Evolutionary conservation across 2,797 vertebrate genomes (phyloP), one percentile per base, ranked within the genome.

Genomic region (Lerista edwardsae): DNA sequence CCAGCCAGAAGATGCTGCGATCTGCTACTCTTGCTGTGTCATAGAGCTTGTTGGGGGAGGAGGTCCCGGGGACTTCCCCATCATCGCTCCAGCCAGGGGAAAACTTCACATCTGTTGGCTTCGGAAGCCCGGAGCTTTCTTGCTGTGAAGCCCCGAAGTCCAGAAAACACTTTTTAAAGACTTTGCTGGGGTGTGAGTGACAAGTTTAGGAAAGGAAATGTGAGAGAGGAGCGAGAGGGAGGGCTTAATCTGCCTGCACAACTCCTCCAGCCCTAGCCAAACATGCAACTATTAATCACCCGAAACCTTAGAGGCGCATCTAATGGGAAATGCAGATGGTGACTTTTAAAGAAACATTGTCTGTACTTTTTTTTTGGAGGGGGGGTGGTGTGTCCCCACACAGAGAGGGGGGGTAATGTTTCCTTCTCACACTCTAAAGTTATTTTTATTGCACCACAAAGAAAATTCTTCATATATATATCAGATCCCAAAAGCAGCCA

Each of bases 311-410:
- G 97, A 98, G 96, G 97, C 97, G 97, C 97, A 97, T 97, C 98
- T 98, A 98, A 99, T 98, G 98, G 97, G 95, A 98, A 98, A 98
- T 98, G 97, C 98, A 99, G 98, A 98, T 97, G 93, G 92, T 94
- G 96, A 91, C 96, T 97, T 97, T 98, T 98, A 98, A 98, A 98
- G 97, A 97, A 98, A 98, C 97, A 98, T 97, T 97, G 97, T 97
- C 96, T 97, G 95, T 97, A 84, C 92, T 93, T 93, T 86, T 92
- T 93, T 86, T 92, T 94, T 86, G n/a, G 29, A 79, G 74, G 61
- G 64, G n/a, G 89, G 73, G 79, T 69, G 62, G 86, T 34, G 1
- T 83, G 89, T 59, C 67, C 79, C 47, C 41, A 47, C 64, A 62
- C 64, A 86, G 55, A 2, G 82, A 90, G 65, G 62, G 61, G 71